Percentiles rank a stretch among this genome's conserved stretches.
Evolutionary conservation across 2,113 vertebrate genomes (phyloP).

Genomic region (Ptychochromis oligacanthus): DNA sequence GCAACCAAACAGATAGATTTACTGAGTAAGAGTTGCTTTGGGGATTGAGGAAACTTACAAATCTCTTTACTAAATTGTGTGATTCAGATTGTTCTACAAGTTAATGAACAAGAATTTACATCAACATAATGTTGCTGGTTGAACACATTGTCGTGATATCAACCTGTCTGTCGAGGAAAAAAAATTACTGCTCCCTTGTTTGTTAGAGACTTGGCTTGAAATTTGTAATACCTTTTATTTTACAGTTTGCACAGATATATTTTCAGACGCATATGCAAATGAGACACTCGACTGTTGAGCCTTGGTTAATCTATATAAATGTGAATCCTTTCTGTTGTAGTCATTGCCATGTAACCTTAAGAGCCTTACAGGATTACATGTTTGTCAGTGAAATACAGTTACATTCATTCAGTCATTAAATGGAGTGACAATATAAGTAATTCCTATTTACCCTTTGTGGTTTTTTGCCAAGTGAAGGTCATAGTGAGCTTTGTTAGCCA

Average conservation of each 20-base stretch:
- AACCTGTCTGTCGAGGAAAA: too few species aligned
- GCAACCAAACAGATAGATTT: neutral
- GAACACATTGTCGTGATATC: neutral
- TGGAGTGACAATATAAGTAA: neutral
- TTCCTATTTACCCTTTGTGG: neutral
- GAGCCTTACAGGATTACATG: slow-evolving; percentile 12
- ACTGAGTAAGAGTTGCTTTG: neutral
- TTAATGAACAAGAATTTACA: neutral
- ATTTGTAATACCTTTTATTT: neutral
- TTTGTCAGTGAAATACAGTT: neutral
- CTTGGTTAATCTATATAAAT: neutral
- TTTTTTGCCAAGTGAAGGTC: neutral
- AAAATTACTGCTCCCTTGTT: too few species aligned
- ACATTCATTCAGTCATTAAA: neutral
- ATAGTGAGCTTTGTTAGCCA: neutral
- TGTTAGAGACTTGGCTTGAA: too few species aligned
- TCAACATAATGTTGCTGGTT: neutral
- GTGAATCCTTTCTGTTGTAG: neutral
- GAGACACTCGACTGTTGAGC: neutral
- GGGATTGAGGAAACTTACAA: too few species aligned
- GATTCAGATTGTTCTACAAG: neutral
- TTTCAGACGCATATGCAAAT: too few species aligned
- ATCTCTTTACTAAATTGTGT: neutral
- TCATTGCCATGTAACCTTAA: neutral
- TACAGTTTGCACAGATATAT: neutral